Conservation (phyloP, 2,888 invertebrate species). For the Drosophila neutralis region DNA sequence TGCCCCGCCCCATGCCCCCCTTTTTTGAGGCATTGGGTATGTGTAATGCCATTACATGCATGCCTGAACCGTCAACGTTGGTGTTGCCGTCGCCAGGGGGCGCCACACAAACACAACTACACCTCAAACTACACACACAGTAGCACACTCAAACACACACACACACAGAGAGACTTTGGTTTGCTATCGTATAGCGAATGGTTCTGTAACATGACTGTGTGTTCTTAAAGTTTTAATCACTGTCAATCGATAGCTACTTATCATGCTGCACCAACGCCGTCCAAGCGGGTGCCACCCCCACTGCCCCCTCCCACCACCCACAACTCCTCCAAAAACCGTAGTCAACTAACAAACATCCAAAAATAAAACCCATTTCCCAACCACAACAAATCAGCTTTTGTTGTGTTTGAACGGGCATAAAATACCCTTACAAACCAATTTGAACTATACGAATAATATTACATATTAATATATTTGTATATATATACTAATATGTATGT, state of each 20-base stretch:
- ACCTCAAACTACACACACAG: conserved; percentile 2
- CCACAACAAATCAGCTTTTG: neutral
- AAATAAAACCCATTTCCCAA: neutral
- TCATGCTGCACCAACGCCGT: conserved; percentile 67
- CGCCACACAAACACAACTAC: conserved; percentile 4
- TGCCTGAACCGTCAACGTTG: conserved; percentile 51
- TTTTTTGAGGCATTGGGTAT: conserved; percentile 32
- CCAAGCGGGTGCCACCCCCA: conserved; percentile 4
- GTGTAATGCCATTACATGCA: conserved; percentile 76
- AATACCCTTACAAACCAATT: neutral
- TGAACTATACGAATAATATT: neutral
- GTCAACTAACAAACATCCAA: neutral
- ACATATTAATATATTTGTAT: too few relatives aligned
- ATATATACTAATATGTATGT: too few relatives aligned
- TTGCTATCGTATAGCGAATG: conserved; percentile 20
- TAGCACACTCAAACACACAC: neutral
- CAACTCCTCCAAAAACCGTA: neutral
- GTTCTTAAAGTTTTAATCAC: conserved; percentile 80
- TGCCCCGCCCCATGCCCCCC: neutral
- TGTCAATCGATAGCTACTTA: conserved; percentile 80
- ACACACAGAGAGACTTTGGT: neutral
- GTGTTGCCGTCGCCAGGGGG: conserved; percentile 28
- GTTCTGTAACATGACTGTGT: conserved; percentile 75
- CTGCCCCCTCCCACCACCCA: neutral
- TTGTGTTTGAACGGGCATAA: neutral